Evolutionary conservation across 2,113 vertebrate species (phyloP).

Genomic region (Thymallus thymallus): DNA sequence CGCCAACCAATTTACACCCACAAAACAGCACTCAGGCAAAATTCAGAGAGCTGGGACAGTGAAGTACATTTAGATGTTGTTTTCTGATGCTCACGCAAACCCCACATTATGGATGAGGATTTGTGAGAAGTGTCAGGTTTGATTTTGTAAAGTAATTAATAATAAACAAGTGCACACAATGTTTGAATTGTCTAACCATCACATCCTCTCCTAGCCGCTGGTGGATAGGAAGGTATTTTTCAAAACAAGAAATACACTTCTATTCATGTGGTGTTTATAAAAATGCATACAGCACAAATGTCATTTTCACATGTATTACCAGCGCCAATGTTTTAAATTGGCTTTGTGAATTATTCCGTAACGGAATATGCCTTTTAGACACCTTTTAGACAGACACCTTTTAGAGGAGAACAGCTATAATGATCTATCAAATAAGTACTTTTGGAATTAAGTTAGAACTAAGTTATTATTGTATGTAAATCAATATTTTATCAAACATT

Average conservation of each 20-base stretch:
- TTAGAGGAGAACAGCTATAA: neutral
- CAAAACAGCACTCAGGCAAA: neutral
- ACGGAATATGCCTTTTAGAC: neutral
- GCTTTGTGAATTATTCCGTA: neutral
- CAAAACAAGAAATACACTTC: neutral
- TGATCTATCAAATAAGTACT: neutral
- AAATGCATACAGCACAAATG: neutral
- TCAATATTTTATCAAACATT: neutral
- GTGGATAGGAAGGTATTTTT: neutral
- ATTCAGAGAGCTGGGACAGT: neutral
- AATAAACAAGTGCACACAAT: slow-evolving; percentile 24
- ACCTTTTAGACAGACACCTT: neutral
- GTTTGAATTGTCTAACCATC: slow-evolving; percentile 28
- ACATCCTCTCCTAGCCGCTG: slow-evolving; percentile 18
- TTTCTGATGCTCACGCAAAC: slow-evolving; percentile 8
- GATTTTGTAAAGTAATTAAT: slow-evolving; percentile 28
- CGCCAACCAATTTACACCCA: neutral
- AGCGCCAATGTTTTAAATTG: neutral
- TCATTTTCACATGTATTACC: neutral
- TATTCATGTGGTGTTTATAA: slow-evolving; percentile 19
- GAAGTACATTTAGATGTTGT: neutral
- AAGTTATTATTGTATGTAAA: neutral
- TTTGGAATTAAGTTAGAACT: neutral
- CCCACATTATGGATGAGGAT: slow-evolving; percentile 18
- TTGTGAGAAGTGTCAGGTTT: slow-evolving; percentile 26